Conservation (phyloP, 2,113 vertebrate genomes). For the Halcyon senegalensis region DNA sequence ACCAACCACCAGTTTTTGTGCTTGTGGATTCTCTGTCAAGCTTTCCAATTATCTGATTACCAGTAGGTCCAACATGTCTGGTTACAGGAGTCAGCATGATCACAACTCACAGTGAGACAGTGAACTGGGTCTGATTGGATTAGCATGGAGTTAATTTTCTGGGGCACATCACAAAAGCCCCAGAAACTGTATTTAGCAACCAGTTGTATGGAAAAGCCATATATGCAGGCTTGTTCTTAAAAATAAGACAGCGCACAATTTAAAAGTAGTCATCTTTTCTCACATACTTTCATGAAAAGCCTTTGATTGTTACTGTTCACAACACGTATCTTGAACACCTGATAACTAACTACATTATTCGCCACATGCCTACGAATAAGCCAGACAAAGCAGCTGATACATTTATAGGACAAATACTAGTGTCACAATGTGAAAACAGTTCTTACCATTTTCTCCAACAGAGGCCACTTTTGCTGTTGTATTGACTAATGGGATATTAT, state of each 20-base stretch:
- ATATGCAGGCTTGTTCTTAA: neutral
- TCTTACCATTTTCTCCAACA: conserved; percentile 70
- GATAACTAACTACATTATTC: neutral
- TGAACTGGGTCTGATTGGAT: neutral
- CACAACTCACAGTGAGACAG: neutral
- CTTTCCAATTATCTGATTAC: neutral
- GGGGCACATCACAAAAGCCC: neutral
- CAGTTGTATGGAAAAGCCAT: neutral
- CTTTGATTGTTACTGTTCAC: neutral
- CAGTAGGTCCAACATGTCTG: neutral
- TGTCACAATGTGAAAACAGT: neutral
- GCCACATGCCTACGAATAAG: neutral
- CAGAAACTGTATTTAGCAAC: neutral
- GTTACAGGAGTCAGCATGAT: neutral
- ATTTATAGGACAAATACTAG: neutral
- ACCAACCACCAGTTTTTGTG: neutral
- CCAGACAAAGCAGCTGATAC: neutral
- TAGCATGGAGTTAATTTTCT: neutral
- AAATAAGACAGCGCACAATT: neutral
- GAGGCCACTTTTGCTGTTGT: conserved; percentile 76
- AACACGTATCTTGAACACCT: neutral
- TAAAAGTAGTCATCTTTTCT: neutral
- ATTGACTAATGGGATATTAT: conserved; percentile 67
- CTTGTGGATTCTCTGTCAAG: neutral
- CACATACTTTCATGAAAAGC: neutral